Evolutionary conservation across 2,797 vertebrate species (phyloP).

Genomic region (Choloepus didactylus): DNA sequence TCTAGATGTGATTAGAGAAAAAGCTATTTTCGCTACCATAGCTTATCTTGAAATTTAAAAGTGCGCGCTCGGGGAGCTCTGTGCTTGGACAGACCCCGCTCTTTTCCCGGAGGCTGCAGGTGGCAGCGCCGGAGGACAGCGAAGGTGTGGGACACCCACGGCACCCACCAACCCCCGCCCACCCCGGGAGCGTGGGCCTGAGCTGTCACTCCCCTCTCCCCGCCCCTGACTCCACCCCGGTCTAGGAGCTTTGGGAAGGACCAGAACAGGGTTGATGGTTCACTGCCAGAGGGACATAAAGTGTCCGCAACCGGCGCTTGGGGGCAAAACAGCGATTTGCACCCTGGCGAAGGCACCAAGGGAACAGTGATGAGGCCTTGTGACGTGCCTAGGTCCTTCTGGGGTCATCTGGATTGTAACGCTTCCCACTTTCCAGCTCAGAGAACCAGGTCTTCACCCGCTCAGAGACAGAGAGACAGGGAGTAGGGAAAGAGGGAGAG

Average conservation of each 20-base stretch:
- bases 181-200: fast-evolving
- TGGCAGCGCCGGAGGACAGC: fast-evolving
- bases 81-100: background rate
- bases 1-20: background rate
- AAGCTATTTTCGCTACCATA: background rate
- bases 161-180: fast-evolving
- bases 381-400: background rate
- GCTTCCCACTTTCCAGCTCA: background rate
- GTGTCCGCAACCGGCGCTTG: too few species aligned
- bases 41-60: background rate
- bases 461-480: background rate
- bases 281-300: too few species aligned
- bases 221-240: too few species aligned
- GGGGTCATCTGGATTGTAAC: fast-evolving
- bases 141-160: fast-evolving
- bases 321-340: background rate
- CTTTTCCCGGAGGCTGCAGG: fast-evolving
- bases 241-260: fast-evolving
- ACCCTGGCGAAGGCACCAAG: background rate
- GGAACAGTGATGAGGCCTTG: fast-evolving
- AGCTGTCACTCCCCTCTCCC: fast-evolving
- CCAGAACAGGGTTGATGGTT: fast-evolving
- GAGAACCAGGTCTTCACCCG: too few species aligned
- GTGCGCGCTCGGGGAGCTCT: fast-evolving
- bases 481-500: background rate